phyloP scores from a whole-genome alignment of 2,113 vertebrate genomes.

The Suncus etruscus region DNA sequence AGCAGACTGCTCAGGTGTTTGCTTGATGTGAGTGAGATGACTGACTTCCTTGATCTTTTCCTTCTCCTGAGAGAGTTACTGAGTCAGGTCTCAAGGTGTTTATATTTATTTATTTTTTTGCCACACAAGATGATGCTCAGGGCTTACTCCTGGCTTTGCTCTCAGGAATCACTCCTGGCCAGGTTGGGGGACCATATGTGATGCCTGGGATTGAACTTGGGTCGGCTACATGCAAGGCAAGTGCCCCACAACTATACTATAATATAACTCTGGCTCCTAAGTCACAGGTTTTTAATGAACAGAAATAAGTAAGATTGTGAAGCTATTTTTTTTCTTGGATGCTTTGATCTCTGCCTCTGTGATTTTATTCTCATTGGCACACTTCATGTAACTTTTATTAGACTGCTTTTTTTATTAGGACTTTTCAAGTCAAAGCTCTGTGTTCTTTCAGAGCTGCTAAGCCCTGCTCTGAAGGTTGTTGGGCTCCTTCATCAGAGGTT shows the following conservation, averaged over 20 bases:
- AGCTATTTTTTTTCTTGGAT: conserved; percentile 47
- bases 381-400: neutral
- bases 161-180: no score
- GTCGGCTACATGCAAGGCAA: no score
- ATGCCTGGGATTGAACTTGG: no score
- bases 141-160: no score
- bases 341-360: conserved; percentile 6
- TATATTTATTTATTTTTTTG: no score
- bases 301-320: conserved; percentile 44
- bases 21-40: neutral
- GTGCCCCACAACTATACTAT: no score
- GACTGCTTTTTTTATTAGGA: neutral
- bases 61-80: conserved; percentile 44
- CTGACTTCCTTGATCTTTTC: conserved; percentile 50
- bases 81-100: conserved; percentile 17
- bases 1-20: neutral
- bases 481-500: neutral
- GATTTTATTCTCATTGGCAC: conserved; percentile 46
- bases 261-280: no score
- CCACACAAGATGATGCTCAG: no score
- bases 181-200: no score
- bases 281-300: conserved; percentile 3
- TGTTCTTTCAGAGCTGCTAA: neutral
- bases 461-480: neutral
- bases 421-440: conserved; percentile 4